Conservation (phyloP, 2,888 invertebrate genomes). For the Actias luna region DNA sequence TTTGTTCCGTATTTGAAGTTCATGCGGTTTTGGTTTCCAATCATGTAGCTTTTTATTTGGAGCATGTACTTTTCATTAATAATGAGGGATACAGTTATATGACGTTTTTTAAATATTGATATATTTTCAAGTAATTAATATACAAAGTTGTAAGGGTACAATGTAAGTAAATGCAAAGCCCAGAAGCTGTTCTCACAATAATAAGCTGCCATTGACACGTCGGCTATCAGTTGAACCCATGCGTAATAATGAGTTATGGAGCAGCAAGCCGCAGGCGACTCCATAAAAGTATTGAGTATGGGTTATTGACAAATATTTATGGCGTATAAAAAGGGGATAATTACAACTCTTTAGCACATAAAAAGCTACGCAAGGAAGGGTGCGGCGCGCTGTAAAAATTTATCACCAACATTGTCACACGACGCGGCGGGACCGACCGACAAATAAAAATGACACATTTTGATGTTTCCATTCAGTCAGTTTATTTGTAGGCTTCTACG, state of each 20-base stretch:
- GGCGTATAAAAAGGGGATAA: constrained; percentile 79
- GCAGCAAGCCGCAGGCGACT: constrained; percentile 69
- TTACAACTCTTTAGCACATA: constrained; percentile 81
- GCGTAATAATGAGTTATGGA: constrained; percentile 73
- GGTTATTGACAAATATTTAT: constrained; percentile 82
- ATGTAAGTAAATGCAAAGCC: constrained; percentile 20
- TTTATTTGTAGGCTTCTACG: not conserved
- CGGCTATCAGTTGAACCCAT: constrained; percentile 63
- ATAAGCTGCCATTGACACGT: constrained; percentile 55
- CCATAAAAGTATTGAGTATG: constrained; percentile 77
- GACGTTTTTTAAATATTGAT: not conserved
- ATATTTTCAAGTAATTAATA: not conserved
- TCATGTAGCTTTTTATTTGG: no score
- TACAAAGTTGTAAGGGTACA: not conserved
- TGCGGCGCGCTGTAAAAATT: constrained; percentile 70
- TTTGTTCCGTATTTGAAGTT: no score
- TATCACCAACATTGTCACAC: constrained; percentile 68
- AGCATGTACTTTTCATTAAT: not conserved
- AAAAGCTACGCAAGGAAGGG: constrained; percentile 71
- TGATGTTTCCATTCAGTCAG: constrained; percentile 12
- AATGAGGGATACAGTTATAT: no score
- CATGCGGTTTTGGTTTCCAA: no score
- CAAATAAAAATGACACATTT: constrained; percentile 53
- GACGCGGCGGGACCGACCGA: constrained; percentile 45
- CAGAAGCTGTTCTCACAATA: constrained; percentile 43